Evolutionary conservation across 2,888 invertebrate species (phyloP).

Genomic region (Eristalinus aeneus): DNA sequence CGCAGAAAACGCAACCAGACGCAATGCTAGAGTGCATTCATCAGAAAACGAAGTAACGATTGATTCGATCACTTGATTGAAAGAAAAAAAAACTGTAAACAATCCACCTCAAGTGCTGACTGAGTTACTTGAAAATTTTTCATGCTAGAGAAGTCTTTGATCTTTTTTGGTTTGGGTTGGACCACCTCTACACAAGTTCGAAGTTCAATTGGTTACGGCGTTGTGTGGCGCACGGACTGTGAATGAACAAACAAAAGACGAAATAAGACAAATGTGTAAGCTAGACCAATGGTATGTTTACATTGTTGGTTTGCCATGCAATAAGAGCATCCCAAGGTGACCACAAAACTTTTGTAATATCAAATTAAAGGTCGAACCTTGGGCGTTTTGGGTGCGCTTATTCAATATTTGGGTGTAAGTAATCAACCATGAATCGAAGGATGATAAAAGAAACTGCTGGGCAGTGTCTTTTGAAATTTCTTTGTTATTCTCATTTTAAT

Average conservation of each 20-base stretch:
- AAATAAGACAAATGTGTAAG: neutral
- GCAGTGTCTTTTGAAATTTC: too few relatives aligned
- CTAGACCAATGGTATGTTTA: neutral
- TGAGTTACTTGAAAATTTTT: slow-evolving; percentile 46
- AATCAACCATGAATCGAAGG: too few relatives aligned
- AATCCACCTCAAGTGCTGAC: slow-evolving; percentile 38
- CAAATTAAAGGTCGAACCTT: neutral
- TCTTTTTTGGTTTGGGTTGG: slow-evolving; percentile 30
- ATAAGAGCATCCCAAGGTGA: neutral
- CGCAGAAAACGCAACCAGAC: slow-evolving; percentile 8
- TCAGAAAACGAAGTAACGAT: slow-evolving; percentile 7
- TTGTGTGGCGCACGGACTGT: neutral
- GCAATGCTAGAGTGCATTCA: slow-evolving; percentile 10
- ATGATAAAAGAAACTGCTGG: too few relatives aligned
- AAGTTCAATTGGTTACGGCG: neutral
- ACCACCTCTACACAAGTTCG: slow-evolving; percentile 19
- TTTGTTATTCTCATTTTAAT: too few relatives aligned
- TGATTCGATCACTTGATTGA: slow-evolving; percentile 22
- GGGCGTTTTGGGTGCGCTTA: neutral
- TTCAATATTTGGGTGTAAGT: neutral
- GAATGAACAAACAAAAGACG: neutral
- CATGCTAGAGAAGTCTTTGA: slow-evolving; percentile 55
- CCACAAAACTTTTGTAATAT: neutral
- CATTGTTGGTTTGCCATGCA: neutral
- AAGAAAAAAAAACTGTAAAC: neutral